Conservation (phyloP, 2,888 invertebrate species). For the Aricia artaxerxes region DNA sequence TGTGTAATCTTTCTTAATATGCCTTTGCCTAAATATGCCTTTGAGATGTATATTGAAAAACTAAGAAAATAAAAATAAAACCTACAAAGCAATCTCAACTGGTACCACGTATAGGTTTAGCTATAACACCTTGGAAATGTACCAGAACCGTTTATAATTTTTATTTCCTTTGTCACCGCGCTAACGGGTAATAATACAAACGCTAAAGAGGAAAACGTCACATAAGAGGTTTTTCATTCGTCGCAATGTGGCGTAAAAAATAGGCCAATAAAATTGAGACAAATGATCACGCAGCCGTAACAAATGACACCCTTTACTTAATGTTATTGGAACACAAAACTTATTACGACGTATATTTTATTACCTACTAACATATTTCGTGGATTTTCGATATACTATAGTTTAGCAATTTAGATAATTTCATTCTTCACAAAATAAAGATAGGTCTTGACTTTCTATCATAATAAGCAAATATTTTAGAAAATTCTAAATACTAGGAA, state of each 20-base stretch:
- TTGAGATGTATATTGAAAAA: too few species aligned
- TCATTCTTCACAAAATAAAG: neutral
- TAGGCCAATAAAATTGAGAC: constrained; percentile 47
- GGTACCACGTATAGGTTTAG: too few species aligned
- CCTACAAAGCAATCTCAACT: too few species aligned
- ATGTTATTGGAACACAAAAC: constrained; percentile 50
- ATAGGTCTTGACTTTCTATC: too few species aligned
- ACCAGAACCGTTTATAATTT: constrained; percentile 41
- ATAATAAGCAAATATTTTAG: too few species aligned
- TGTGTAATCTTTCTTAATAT: too few species aligned
- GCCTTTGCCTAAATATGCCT: too few species aligned
- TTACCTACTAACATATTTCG: constrained; percentile 36
- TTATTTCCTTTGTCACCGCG: constrained; percentile 34
- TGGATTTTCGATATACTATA: constrained; percentile 34
- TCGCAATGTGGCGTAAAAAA: constrained; percentile 38
- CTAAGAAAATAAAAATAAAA: too few species aligned
- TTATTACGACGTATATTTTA: constrained; percentile 46
- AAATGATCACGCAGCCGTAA: constrained; percentile 46
- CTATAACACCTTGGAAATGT: neutral
- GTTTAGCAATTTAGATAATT: neutral
- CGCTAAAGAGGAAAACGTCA: constrained; percentile 17
- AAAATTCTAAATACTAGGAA: too few species aligned
- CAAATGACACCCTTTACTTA: constrained; percentile 57
- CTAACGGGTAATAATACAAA: constrained; percentile 10
- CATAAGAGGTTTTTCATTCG: constrained; percentile 10